These are phyloP conservation scores for Varroa destructor DNA, from an alignment of 1,140 invertebrate genomes.

Conservation along the genomic window DNA sequence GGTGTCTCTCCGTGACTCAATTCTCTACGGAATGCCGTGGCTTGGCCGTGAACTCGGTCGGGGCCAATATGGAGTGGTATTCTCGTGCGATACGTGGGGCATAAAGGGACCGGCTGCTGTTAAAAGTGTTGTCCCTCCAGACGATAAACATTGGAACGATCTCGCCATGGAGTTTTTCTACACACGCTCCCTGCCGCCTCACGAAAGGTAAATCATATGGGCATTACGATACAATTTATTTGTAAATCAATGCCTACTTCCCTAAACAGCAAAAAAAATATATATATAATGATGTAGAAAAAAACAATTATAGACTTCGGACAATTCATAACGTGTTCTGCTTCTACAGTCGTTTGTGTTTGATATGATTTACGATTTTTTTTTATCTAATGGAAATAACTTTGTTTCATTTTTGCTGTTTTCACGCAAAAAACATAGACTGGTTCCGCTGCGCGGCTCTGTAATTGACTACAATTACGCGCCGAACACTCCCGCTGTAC, in stretches of 20 bases:
- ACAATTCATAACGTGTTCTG: too few relatives aligned
- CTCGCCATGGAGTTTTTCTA: constrained; percentile 82
- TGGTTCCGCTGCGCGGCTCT: constrained; percentile 64
- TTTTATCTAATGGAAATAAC: too few relatives aligned
- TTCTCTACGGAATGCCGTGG: constrained; percentile 54
- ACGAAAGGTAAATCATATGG: constrained; percentile 41
- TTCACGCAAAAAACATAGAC: constrained; percentile 35
- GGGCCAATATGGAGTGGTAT: constrained; percentile 85
- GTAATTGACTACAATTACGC: constrained; percentile 65
- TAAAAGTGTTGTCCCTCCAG: constrained; percentile 78
- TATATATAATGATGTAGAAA: neutral
- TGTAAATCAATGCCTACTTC: neutral
- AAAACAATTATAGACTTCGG: neutral
- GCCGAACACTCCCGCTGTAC: constrained; percentile 56
- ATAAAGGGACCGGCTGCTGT: constrained; percentile 58
- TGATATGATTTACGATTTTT: too few relatives aligned
- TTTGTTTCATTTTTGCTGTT: neutral
- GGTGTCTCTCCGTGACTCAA: constrained; percentile 22
- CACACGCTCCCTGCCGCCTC: constrained; percentile 43
- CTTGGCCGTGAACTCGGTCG: constrained; percentile 67
- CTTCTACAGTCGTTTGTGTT: too few relatives aligned
- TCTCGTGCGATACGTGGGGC: constrained; percentile 64
- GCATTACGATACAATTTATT: constrained; percentile 16
- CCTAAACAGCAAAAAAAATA: constrained; percentile 37
- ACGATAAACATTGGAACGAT: constrained; percentile 81